phyloP scores from a whole-genome alignment of 2,888 invertebrate species.

The Drosophila meridionalis region DNA sequence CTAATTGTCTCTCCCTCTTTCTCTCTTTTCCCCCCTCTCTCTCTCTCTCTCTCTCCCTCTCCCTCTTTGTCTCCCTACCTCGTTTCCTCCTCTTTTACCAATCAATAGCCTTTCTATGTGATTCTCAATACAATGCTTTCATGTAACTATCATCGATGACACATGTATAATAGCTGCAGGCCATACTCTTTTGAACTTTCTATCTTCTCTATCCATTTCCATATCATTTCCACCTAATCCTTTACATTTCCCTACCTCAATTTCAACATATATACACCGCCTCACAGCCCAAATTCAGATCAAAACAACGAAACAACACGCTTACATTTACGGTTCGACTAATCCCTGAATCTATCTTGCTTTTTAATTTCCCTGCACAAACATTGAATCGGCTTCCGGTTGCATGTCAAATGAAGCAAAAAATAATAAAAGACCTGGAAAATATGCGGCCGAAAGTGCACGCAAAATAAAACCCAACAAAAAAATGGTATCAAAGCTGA shows the following conservation, averaged over 20 bases:
- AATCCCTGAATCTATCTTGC: slow-evolving; percentile 36
- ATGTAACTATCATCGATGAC: too few species aligned
- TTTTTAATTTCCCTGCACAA: slow-evolving; percentile 70
- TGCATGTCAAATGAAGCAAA: slow-evolving; percentile 72
- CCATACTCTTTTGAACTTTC: not conserved
- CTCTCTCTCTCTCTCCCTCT: not conserved
- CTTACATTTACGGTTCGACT: slow-evolving; percentile 34
- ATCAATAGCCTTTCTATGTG: not conserved
- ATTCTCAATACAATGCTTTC: not conserved
- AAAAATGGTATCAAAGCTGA: slow-evolving; percentile 19
- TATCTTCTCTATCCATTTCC: not conserved
- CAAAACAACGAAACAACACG: slow-evolving; percentile 28
- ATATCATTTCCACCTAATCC: not conserved
- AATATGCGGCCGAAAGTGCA: slow-evolving; percentile 66
- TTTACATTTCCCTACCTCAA: not conserved
- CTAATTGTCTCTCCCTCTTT: not conserved
- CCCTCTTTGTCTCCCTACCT: not conserved
- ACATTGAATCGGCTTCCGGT: slow-evolving; percentile 69
- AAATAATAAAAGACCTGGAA: slow-evolving; percentile 48
- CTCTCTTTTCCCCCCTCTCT: not conserved
- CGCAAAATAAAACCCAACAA: slow-evolving; percentile 21
- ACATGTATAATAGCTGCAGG: not conserved
- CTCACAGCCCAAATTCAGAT: slow-evolving; percentile 30
- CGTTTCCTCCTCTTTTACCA: not conserved
- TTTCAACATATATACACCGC: not conserved